Evolutionary conservation across 2,888 invertebrate species (phyloP).

Genomic region (Lampropteryx suffumata): DNA sequence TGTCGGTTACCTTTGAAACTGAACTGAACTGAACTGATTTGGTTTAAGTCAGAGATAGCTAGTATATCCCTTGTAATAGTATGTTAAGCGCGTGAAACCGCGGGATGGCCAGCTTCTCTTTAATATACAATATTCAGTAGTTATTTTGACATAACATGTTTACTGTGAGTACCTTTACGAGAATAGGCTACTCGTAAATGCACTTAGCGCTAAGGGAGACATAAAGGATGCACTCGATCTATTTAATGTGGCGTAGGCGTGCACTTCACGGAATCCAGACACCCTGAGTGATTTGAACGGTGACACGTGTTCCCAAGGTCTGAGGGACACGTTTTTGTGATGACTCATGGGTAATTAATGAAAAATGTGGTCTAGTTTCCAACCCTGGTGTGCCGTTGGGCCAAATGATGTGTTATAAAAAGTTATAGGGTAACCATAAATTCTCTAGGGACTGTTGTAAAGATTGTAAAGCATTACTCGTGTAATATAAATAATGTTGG

Average conservation of each 20-base stretch:
- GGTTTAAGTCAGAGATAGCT: too few relatives aligned
- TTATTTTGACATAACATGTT: constrained; percentile 13
- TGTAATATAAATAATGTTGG: too few relatives aligned
- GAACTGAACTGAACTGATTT: too few relatives aligned
- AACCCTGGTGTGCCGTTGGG: constrained; percentile 7
- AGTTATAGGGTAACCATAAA: constrained; percentile 1
- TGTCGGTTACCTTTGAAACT: too few relatives aligned
- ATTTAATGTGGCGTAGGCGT: constrained; percentile 70
- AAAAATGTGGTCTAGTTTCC: constrained; percentile 30
- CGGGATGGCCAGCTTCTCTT: too few relatives aligned
- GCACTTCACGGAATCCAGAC: constrained; percentile 30
- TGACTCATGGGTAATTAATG: constrained; percentile 33
- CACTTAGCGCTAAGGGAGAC: constrained; percentile 72
- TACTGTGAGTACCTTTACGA: constrained; percentile 26
- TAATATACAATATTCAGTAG: neutral
- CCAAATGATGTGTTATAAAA: constrained; percentile 17
- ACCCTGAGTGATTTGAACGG: constrained; percentile 31
- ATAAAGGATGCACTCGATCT: constrained; percentile 74
- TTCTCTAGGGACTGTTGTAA: neutral
- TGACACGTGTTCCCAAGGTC: constrained; percentile 39
- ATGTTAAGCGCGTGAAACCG: too few relatives aligned
- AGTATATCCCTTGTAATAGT: too few relatives aligned
- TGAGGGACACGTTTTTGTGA: constrained; percentile 32
- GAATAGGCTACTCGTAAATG: constrained; percentile 70
- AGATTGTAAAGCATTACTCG: neutral